Base-by-base conservation (phyloP, 1,140 invertebrate species). In the Orius insidiosus region DNA sequence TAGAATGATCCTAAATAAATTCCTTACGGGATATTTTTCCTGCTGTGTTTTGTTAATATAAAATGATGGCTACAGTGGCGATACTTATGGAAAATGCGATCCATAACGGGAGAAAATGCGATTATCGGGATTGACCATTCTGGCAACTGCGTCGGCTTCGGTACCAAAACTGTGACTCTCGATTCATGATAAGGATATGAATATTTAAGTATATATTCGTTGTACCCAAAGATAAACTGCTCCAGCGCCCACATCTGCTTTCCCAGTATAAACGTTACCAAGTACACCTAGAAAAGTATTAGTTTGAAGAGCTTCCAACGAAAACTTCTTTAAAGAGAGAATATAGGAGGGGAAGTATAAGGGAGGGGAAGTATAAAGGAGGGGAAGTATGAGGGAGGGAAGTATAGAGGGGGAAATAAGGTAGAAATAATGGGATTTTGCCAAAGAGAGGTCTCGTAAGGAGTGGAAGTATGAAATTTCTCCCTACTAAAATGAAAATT, bases 221-320 rank as follows among this genome's bases (percentile, higher is more conserved):
- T 16, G 15, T 38, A 32, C 45, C n/a, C 42, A 50, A 7, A 50
- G 10, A 30, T 45, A 45, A n/a, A 46, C 18, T 8, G 44, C 45
- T 3, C 15, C 36, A 3, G 33, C 38, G 9, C 49, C 49, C 5
- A 50, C 9, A 30, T 50, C 49, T 2, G 49, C 34, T n/a, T 45
- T 46, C 15, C 42, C 49, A 7, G 10, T 39, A 11, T 35, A 33
- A 7, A 46, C n/a, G n/a, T 42, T 43, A 5, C 49, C 49, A 5
- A 45, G 18, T 10, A 50, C 16, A 8, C 49, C 49, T 50, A 39
- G n/a, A n/a, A n/a, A n/a, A n/a, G n/a, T n/a, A n/a, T n/a, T n/a
- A n/a, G n/a, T n/a, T n/a, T n/a, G n/a, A n/a, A n/a, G n/a, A n/a
- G n/a, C n/a, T n/a, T n/a, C n/a, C n/a, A n/a, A n/a, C n/a, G n/a